These are phyloP conservation scores for Fregetta grallaria DNA, from an alignment of 2,113 vertebrate genomes.

Conservation along the genomic window DNA sequence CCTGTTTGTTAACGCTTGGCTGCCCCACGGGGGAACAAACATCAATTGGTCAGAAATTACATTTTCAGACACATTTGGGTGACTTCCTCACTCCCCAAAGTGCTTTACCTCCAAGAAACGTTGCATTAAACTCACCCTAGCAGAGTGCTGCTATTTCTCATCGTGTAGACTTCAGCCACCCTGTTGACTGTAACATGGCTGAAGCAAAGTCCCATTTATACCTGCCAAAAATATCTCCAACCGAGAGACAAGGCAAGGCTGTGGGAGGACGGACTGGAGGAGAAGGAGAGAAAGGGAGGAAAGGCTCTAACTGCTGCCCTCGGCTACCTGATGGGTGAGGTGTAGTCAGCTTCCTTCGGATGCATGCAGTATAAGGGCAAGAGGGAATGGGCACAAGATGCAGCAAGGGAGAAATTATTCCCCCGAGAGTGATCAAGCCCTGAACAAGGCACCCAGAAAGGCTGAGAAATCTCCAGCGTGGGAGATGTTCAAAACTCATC, in stretches of 20 bases:
- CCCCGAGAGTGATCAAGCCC: neutral
- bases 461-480: neutral
- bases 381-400: neutral
- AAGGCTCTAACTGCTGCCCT: neutral
- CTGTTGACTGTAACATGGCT: neutral
- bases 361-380: fast-evolving
- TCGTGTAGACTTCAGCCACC: neutral
- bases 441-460: neutral
- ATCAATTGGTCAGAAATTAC: neutral
- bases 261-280: neutral
- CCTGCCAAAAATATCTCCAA: neutral
- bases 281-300: neutral
- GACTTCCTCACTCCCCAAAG: neutral
- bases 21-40: neutral
- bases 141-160: neutral
- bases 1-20: neutral
- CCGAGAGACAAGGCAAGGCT: neutral
- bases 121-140: fast-evolving
- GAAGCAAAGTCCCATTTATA: slow-evolving; percentile 15
- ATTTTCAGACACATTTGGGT: neutral
- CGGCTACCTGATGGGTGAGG: fast-evolving
- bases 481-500: neutral
- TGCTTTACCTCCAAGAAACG: neutral
- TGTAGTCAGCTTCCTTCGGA: neutral
- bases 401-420: neutral